These are phyloP conservation scores for Fregetta grallaria DNA, from an alignment of 2,113 vertebrate genomes.

Conservation along the genomic window DNA sequence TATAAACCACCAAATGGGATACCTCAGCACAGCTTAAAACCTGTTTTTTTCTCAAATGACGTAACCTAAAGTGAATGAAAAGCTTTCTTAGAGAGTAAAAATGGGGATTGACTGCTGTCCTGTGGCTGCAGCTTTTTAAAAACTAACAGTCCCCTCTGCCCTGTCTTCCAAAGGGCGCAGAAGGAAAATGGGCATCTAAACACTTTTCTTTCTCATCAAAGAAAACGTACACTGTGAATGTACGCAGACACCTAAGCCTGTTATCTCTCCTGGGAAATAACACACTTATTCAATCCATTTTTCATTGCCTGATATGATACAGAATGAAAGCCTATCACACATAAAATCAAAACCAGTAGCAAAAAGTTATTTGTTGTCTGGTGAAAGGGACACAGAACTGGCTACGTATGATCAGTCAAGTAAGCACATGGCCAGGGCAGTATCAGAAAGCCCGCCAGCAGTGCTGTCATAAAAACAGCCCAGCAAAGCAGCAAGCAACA, in stretches of 20 bases:
- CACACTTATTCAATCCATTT: not conserved
- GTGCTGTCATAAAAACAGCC: accelerated
- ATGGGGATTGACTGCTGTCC: not conserved
- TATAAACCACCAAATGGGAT: not conserved
- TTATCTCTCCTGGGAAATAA: not conserved
- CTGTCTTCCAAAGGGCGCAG: not conserved
- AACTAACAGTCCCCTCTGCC: not conserved
- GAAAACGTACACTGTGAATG: not conserved
- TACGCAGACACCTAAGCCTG: not conserved
- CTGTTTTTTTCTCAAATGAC: not conserved
- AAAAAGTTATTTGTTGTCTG: not conserved
- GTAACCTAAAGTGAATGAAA: not conserved
- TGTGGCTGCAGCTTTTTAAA: not conserved
- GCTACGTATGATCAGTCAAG: accelerated
- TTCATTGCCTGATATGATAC: not conserved
- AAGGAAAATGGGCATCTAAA: not conserved
- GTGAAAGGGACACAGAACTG: not conserved
- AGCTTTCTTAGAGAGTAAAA: not conserved
- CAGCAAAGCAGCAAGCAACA: not conserved
- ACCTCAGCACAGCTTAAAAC: not conserved
- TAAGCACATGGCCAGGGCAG: not conserved
- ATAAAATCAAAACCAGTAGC: not conserved
- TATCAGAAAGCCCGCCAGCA: not conserved
- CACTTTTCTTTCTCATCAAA: not conserved
- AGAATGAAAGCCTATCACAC: not conserved